Evolutionary conservation across 2,797 vertebrate species (phyloP).

Genomic region (Pseudochaenichthys georgianus): DNA sequence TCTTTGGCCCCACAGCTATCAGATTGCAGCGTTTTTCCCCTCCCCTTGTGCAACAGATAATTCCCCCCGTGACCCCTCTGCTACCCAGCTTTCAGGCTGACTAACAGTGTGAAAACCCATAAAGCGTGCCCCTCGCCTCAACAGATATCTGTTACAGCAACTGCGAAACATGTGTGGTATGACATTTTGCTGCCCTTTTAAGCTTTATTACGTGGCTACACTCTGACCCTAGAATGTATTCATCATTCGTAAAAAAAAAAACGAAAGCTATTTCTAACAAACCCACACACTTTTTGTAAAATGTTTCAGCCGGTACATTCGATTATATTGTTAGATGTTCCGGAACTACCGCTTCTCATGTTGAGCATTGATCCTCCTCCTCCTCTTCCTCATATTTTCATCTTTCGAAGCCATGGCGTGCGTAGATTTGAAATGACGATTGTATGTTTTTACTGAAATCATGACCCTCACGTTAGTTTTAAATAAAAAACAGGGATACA

Average conservation of each 20-base stretch:
- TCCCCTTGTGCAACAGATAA: conserved; percentile 74
- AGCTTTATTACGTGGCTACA: neutral
- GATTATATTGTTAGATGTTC: neutral
- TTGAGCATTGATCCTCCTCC: conserved; percentile 1
- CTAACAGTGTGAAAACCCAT: conserved; percentile 57
- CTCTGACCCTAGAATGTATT: neutral
- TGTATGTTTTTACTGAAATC: neutral
- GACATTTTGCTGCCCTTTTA: neutral
- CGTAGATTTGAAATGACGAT: neutral
- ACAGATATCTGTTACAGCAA: conserved; percentile 30
- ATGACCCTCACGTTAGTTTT: neutral
- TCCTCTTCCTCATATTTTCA: neutral
- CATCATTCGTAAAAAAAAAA: neutral
- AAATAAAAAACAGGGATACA: neutral
- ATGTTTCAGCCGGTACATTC: neutral
- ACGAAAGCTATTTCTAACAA: neutral
- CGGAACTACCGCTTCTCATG: neutral
- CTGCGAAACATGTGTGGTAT: conserved; percentile 20
- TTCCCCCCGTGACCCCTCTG: conserved; percentile 69
- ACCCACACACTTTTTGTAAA: neutral
- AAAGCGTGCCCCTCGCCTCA: conserved; percentile 25
- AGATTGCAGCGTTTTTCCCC: conserved; percentile 74
- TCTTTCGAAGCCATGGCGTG: neutral
- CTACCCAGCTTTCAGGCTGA: conserved; percentile 57
- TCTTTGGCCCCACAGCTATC: conserved; percentile 79